Evolutionary conservation across 2,888 invertebrate genomes (phyloP).

Genomic region (Tanypteryx hageni): DNA sequence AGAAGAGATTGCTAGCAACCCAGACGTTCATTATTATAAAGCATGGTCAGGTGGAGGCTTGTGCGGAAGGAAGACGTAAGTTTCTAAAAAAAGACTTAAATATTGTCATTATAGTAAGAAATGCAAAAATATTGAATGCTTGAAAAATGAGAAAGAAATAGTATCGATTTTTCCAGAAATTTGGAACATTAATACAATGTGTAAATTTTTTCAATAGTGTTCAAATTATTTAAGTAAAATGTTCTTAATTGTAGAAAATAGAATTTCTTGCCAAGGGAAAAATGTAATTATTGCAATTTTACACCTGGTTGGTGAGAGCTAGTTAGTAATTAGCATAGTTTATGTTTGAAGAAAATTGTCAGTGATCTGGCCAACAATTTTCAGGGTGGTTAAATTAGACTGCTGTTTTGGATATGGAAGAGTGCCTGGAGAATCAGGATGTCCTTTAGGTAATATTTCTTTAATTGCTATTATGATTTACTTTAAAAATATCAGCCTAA

Average conservation of each 20-base stretch:
- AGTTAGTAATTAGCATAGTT: neutral
- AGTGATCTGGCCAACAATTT: neutral
- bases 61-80: constrained; percentile 55
- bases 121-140: neutral
- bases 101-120: neutral
- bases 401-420: constrained; percentile 64
- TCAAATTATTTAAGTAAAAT: no score
- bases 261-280: no score
- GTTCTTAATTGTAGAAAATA: no score
- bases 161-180: neutral
- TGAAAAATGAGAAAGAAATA: neutral
- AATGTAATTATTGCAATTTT: no score
- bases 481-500: neutral
- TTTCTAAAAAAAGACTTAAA: neutral
- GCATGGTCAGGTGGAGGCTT: constrained; percentile 51
- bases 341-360: neutral
- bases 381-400: constrained; percentile 54
- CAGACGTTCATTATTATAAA: constrained; percentile 38
- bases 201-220: no score
- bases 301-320: no score
- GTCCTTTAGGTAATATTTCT: constrained; percentile 56
- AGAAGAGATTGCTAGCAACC: constrained; percentile 16
- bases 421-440: constrained; percentile 58
- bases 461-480: neutral
- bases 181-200: no score